Percentiles rank a stretch among this genome's conserved stretches.
phyloP scores from a whole-genome alignment of 2,888 invertebrate genomes.

The Conchocele bisecta region DNA sequence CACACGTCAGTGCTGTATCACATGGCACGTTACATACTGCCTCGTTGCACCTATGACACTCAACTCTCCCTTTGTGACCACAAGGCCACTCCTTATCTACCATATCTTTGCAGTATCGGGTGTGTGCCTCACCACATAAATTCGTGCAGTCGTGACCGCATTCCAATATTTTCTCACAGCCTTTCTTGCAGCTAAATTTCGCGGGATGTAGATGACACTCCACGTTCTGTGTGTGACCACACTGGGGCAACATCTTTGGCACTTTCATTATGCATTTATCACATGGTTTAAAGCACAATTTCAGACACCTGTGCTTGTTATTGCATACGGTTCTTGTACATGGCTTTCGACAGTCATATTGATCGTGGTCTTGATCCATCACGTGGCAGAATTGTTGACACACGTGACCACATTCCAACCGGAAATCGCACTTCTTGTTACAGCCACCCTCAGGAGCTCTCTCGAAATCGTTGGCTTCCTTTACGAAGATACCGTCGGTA shows the following conservation, averaged over 20 bases:
- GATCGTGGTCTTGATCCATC: conserved; percentile 82
- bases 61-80: conserved; percentile 48
- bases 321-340: conserved; percentile 57
- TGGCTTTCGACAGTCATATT: conserved; percentile 75
- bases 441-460: conserved; percentile 68
- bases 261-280: conserved; percentile 64
- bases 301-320: conserved; percentile 69
- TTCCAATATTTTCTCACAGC: conserved; percentile 55
- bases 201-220: conserved; percentile 65
- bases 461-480: conserved; percentile 49
- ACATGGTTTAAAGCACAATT: conserved; percentile 84
- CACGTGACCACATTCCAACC: conserved; percentile 71
- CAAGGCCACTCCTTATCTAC: conserved; percentile 54
- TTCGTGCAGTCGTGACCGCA: conserved; percentile 66
- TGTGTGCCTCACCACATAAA: conserved; percentile 52
- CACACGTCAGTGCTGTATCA: conserved; percentile 62
- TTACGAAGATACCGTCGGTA: conserved; percentile 28
- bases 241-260: conserved; percentile 65
- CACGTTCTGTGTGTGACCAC: conserved; percentile 72
- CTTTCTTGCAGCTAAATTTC: conserved; percentile 64
- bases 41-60: conserved; percentile 39
- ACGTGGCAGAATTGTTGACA: conserved; percentile 69
- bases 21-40: conserved; percentile 52
- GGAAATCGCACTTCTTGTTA: conserved; percentile 56
- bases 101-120: conserved; percentile 25